phyloP scores from a whole-genome alignment of 2,113 vertebrate species.

The Edolisoma coerulescens region DNA sequence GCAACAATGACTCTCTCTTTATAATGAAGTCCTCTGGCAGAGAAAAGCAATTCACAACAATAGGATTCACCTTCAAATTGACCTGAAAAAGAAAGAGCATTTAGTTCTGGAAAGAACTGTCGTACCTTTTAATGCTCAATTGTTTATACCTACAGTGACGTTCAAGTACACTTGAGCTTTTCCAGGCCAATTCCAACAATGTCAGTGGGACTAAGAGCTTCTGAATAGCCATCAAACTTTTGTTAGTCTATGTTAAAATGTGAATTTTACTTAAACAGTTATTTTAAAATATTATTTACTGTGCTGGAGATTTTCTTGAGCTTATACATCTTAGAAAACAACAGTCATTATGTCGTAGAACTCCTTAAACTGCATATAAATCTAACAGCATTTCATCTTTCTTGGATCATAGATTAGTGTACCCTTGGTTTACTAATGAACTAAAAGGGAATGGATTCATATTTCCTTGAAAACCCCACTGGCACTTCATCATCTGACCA shows the following conservation, averaged over 20 bases:
- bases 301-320: background rate
- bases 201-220: background rate
- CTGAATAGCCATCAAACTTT: background rate
- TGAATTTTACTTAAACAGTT: background rate
- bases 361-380: background rate
- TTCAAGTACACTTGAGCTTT: background rate
- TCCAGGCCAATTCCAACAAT: background rate
- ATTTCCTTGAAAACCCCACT: conserved; percentile 23
- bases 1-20: background rate
- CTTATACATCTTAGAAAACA: background rate
- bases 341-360: background rate
- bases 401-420: background rate
- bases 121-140: background rate
- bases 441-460: background rate
- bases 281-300: background rate
- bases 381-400: background rate
- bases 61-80: background rate
- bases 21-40: background rate
- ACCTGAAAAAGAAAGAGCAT: background rate
- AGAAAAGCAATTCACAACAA: background rate
- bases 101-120: background rate
- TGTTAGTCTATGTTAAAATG: background rate
- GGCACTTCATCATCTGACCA: background rate
- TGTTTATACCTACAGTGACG: background rate
- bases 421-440: background rate